Evolutionary conservation across 2,888 invertebrate genomes (phyloP).

Genomic region (Atethmia centrago): DNA sequence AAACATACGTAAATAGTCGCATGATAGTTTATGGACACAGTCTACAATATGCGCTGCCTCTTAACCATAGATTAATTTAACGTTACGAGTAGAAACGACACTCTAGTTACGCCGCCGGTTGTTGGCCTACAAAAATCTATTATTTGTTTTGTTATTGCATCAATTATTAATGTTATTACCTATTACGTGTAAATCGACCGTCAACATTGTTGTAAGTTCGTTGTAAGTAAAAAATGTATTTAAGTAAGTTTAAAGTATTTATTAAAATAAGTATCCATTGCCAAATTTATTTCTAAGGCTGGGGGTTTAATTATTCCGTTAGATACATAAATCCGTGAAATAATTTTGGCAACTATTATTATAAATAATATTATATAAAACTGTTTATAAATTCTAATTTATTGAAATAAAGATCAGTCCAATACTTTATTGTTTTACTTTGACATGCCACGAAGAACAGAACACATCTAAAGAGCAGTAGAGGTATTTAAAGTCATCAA

Average conservation of each 20-base stretch:
- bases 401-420: slow-evolving; percentile 65
- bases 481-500: neutral
- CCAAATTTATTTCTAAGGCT: slow-evolving; percentile 83
- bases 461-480: neutral
- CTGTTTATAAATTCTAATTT: slow-evolving; percentile 63
- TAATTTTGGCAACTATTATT: slow-evolving; percentile 76
- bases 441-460: neutral
- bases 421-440: slow-evolving; percentile 36
- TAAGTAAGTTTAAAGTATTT: slow-evolving; percentile 55
- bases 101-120: slow-evolving; percentile 29
- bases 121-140: slow-evolving; percentile 18
- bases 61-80: slow-evolving; percentile 48
- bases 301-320: slow-evolving; percentile 75
- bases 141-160: slow-evolving; percentile 34
- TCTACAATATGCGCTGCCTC: slow-evolving; percentile 46
- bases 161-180: slow-evolving; percentile 48
- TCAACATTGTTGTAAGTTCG: slow-evolving; percentile 56
- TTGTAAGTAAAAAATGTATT: slow-evolving; percentile 57
- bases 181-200: slow-evolving; percentile 60
- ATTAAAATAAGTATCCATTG: slow-evolving; percentile 67
- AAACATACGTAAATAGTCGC: neutral
- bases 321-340: slow-evolving; percentile 76
- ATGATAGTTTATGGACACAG: neutral
- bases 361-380: slow-evolving; percentile 65
- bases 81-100: slow-evolving; percentile 36